Evolutionary conservation across 1,140 invertebrate species (phyloP), one percentile per base, ranked within the genome.

Genomic region (Zaprionus nigranus): DNA sequence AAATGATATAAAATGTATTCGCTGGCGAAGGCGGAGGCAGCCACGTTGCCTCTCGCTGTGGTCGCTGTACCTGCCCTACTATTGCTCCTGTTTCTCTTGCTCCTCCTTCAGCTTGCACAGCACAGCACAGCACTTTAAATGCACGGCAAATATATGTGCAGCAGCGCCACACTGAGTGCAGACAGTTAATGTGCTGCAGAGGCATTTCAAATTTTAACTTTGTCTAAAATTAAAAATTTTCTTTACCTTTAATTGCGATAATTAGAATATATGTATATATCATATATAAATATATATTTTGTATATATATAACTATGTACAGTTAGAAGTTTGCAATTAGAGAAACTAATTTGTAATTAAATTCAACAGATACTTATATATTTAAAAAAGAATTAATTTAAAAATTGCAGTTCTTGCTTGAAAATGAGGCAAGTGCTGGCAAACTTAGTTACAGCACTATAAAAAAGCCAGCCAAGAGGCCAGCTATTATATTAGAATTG

Each of bases 1-100:
- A 87, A 82, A 86, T 86, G 83, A 82, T 87, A 86, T 86, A 86
- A 86, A 85, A 87, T 87, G 83, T 87, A 73, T 79, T 69, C 63
- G 78, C 60, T 62, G 53, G 53, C 57, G 34, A 57, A 24, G 20
- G 46, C 56, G 49, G 49, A 46, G 2, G 40, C 40, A 17, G n/a
- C n/a, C 38, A 15, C 51, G 66, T 51, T 75, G 72, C 72, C 61
- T 46, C 51, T 72, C 69, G 63, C 77, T 85, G 82, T 62, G 82
- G 82, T 82, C 40, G 75, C 71, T 57, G 67, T 66, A 46, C 65
- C 61, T 46, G 57, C 56, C 36, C 28, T 51, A 53, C 43, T 53
- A n/a, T 43, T 11, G 15, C 49, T 2, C 5, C 38, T 15, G 13
- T 5, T n/a, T 5, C 15, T n/a, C n/a, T n/a, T n/a, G 4, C 40